phyloP scores from a whole-genome alignment of 2,888 invertebrate species.

The Phanerotoma sp. region DNA sequence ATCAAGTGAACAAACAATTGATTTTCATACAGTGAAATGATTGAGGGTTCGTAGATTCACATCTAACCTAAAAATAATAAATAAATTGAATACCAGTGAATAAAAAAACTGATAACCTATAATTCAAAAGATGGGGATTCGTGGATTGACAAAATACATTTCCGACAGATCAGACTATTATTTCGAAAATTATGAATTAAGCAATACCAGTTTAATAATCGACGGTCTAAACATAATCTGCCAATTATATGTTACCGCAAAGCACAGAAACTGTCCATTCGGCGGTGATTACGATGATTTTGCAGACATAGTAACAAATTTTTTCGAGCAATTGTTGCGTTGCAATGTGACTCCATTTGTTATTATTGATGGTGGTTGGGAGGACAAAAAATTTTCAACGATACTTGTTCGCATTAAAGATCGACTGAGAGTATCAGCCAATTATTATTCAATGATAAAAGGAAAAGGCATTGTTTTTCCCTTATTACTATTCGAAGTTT shows the following conservation, averaged over 20 bases:
- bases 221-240: slow-evolving; percentile 79
- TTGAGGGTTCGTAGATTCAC: no score
- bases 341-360: slow-evolving; percentile 75
- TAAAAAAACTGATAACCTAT: not conserved
- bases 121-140: slow-evolving; percentile 72
- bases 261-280: slow-evolving; percentile 70
- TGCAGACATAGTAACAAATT: slow-evolving; percentile 65
- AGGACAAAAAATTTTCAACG: slow-evolving; percentile 71
- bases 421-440: no score
- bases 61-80: no score
- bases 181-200: slow-evolving; percentile 66
- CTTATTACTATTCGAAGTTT: no score
- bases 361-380: slow-evolving; percentile 79
- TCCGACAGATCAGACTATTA: slow-evolving; percentile 66
- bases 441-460: no score
- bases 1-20: no score
- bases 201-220: slow-evolving; percentile 71
- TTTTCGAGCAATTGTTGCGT: slow-evolving; percentile 69
- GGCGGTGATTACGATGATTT: slow-evolving; percentile 86
- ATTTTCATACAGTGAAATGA: no score
- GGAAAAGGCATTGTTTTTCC: no score
- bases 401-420: slow-evolving; percentile 63
- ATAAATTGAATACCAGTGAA: no score
- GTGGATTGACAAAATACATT: slow-evolving; percentile 81
- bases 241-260: slow-evolving; percentile 67